Evolutionary conservation across 2,113 vertebrate species (phyloP), one percentile per base, ranked within the genome.

Genomic region (Pao palembangensis): DNA sequence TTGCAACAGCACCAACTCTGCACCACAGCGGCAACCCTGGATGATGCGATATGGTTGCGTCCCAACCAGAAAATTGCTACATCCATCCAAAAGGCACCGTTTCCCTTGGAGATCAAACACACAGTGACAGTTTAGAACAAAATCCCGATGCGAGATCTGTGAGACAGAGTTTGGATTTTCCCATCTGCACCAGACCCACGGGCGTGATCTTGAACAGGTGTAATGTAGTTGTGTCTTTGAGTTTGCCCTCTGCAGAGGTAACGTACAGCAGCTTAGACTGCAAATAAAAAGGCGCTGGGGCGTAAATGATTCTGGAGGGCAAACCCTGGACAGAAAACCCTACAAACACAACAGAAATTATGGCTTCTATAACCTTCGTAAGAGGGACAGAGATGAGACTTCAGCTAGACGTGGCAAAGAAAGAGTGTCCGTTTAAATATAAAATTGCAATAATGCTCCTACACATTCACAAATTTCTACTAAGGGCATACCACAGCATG

Each of bases 401-500:
- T 81, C 60, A 80, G 68, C 64, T 63, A 69, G 74, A 82, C 78
- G 81, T 67, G 58, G 63, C 65, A 84, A 84, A 80, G 56, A 64
- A 85, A 84, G 81, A 66, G 63, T 38, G 64, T 79, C 73, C 73
- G 71, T 76, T 82, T 57, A 72, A 79, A 77, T 81, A 84, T 63
- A 88, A 87, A 83, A 79, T 80, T 75, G 79, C 79, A 69, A 82
- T 78, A 71, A 80, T 76, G 79, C 79, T 87, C 83, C 83, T 85
- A 86, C 73, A 86, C 77, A 87, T 85, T 86, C 83, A 88, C 82
- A 81, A 58, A 55, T 74, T 83, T 88, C 88, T 87, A 90, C 81
- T 87, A 73, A 85, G 84, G 85, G 80, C 78, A 80, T 84, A 84
- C 85, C 81, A 86, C 84, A 83, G 84, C 86, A 87, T 88, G 88